Evolutionary conservation across 2,113 vertebrate species (phyloP), one percentile per base, ranked within the genome.

Genomic region (Melanerpes aurifrons): DNA sequence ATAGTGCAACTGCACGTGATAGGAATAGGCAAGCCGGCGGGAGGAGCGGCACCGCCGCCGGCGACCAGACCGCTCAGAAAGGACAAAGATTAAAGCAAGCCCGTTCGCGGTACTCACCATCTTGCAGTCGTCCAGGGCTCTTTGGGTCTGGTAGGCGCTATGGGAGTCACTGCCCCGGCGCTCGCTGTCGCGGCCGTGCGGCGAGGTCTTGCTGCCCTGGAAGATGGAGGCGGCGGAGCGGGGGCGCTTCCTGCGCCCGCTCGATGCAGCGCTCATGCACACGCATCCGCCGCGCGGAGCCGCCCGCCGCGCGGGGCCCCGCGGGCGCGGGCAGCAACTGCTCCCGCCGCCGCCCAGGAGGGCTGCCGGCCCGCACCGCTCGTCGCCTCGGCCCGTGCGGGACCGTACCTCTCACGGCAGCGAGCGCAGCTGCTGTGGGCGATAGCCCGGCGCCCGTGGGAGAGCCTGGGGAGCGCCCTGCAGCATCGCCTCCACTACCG

Each of bases 231-330:
- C 98, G 95, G 98, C 96, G 88, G 98, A 97, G 94, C 97, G 98
- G 98, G 98, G 99, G 99, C 99, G 99, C 98, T 98, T 99, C 97
- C 98, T 99, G 98, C 99, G 99, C 99, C 99, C 98, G 98, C 98
- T 98, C 98, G 98, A 97, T 98, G 98, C 99, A 98, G 99, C 98
- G 99, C 98, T 99, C 99, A 99, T 99, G 98, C 99, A 99, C 97
- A 98, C 98, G 98, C 98, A 99, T 98, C 98, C 98, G 98, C 97
- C 93, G 87, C 47, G 89, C 83, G 83, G 91, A 90, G 81, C 76
- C 91, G 71, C 86, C 94, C 40, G 83, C 70, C 32, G 24, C 45
- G 61, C 67, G 24, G 86, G 37, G 47, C 78, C 77, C 86, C 72
- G 94, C 79, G 66, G 72, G 67, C n/a, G 75, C 66, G 32, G 76